These are phyloP conservation scores for Micoletzkya japonica DNA, from an alignment of 2,888 invertebrate species.

Conservation along the genomic window DNA sequence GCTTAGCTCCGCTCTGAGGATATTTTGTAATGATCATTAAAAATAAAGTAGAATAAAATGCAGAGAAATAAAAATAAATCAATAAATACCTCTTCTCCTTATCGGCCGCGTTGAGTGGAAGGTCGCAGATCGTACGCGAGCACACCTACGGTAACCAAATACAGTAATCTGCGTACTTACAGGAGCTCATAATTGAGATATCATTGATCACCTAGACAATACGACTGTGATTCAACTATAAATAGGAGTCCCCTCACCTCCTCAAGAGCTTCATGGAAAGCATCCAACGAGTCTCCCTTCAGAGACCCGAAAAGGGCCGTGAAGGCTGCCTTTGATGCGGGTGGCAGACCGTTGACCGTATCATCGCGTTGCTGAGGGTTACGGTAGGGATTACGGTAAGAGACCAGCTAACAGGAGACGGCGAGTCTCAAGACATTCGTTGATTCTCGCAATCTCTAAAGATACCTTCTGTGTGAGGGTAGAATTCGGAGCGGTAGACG, in stretches of 20 bases:
- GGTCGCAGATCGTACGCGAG: slow-evolving; percentile 20
- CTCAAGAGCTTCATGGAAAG: slow-evolving; percentile 20
- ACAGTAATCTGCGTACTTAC: not conserved
- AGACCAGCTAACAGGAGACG: no score
- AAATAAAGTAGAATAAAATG: no score
- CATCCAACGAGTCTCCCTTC: slow-evolving; percentile 23
- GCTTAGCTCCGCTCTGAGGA: slow-evolving; percentile 1
- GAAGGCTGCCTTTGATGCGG: slow-evolving; percentile 15
- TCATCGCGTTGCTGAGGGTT: slow-evolving; percentile 26
- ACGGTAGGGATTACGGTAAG: no score
- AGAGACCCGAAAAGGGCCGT: slow-evolving; percentile 19
- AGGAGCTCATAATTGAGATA: not conserved
- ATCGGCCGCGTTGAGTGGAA: slow-evolving; percentile 17
- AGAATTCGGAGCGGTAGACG: not conserved
- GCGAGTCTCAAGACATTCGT: no score
- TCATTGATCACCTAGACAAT: not conserved
- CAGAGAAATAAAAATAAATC: no score
- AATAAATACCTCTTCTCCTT: slow-evolving; percentile 3
- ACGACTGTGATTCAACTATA: not conserved
- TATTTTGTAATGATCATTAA: not conserved
- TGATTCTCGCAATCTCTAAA: not conserved
- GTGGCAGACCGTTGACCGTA: slow-evolving; percentile 1
- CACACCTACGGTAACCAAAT: slow-evolving; percentile 10
- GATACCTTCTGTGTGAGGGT: slow-evolving; percentile 18
- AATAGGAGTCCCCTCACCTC: not conserved